Evolutionary conservation across 2,797 vertebrate genomes (phyloP).

Genomic region (Erpetoichthys calabaricus): DNA sequence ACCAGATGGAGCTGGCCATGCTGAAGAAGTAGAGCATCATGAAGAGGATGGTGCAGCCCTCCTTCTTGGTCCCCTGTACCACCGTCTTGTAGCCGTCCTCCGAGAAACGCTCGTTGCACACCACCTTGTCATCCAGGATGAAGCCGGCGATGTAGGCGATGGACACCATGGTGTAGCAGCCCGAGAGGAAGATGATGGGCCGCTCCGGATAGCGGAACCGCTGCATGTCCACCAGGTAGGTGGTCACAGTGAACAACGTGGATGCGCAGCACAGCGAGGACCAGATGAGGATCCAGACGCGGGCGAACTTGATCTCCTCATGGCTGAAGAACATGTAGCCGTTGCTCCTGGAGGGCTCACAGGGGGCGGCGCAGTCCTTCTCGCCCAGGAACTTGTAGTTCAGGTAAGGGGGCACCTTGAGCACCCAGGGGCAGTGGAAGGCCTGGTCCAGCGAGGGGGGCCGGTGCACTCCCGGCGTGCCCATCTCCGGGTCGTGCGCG

Average conservation of each 20-base stretch:
- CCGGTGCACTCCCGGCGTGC: constrained; percentile 39
- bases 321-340: constrained; percentile 87
- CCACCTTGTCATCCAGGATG: constrained; percentile 72
- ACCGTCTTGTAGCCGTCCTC: constrained; percentile 77
- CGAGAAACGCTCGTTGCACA: constrained; percentile 76
- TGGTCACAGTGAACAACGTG: constrained; percentile 87
- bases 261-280: constrained; percentile 84
- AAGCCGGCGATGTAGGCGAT: constrained; percentile 84
- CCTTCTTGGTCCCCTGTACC: constrained; percentile 92
- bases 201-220: constrained; percentile 89
- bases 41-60: constrained; percentile 93
- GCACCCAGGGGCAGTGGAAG: constrained; percentile 70
- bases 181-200: constrained; percentile 89
- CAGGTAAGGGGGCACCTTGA: constrained; percentile 78
- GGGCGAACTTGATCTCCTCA: constrained; percentile 81
- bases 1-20: constrained; percentile 97
- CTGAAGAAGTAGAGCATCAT: constrained; percentile 98
- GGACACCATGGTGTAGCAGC: constrained; percentile 94
- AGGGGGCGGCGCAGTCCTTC: constrained; percentile 78
- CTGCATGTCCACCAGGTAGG: constrained; percentile 92
- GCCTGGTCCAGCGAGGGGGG: constrained; percentile 50
- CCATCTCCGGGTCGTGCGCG: constrained; percentile 36
- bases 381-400: constrained; percentile 83
- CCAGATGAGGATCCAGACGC: constrained; percentile 90
- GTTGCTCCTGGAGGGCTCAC: constrained; percentile 63